These are phyloP conservation scores for Limosa lapponica DNA, from an alignment of 2,797 vertebrate species.

Conservation along the genomic window DNA sequence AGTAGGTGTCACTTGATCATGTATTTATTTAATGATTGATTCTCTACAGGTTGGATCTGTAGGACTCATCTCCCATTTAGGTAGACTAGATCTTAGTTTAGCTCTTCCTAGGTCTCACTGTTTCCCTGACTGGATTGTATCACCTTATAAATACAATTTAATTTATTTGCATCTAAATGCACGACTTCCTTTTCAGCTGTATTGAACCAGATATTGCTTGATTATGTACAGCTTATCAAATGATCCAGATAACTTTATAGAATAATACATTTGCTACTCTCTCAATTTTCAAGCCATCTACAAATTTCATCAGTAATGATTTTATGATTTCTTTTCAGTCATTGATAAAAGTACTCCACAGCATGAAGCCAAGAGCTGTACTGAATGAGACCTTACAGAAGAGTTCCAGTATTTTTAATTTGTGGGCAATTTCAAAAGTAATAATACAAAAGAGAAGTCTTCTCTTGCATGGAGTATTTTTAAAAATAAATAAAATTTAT, in stretches of 20 bases:
- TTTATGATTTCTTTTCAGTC: conserved; percentile 2
- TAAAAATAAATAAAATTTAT: accelerated
- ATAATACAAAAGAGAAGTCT: background rate
- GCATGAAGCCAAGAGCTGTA: background rate
- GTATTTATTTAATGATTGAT: background rate
- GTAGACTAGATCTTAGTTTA: background rate
- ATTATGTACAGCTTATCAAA: background rate
- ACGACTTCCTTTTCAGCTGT: background rate
- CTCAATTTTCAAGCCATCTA: background rate
- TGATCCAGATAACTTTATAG: background rate
- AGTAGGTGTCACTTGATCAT: background rate
- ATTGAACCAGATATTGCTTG: background rate
- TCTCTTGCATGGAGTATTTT: background rate
- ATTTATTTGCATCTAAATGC: background rate
- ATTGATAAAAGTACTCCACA: background rate
- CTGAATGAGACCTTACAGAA: background rate
- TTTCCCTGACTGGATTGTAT: background rate
- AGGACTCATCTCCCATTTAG: background rate
- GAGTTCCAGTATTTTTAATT: background rate
- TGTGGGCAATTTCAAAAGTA: background rate
- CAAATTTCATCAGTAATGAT: background rate
- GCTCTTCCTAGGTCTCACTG: background rate
- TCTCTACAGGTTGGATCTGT: background rate
- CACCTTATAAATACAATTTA: background rate
- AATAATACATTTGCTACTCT: background rate